phyloP scores from a whole-genome alignment of 2,797 vertebrate species.

The Enteromius argenteus region DNA sequence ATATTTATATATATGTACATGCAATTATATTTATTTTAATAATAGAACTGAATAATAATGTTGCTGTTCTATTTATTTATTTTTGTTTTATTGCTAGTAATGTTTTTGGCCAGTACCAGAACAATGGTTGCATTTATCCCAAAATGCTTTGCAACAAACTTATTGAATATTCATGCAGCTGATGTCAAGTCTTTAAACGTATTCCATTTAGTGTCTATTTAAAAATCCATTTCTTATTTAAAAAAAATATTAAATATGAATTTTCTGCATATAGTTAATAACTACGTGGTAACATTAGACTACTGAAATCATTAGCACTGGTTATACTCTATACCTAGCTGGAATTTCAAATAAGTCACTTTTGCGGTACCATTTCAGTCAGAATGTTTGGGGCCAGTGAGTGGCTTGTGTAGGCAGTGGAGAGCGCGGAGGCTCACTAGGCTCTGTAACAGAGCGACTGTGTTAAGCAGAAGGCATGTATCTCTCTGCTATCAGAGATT shows the following conservation, averaged over 20 bases:
- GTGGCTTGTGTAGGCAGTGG: neutral
- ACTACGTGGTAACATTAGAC: neutral
- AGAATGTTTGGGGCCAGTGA: neutral
- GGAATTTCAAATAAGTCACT: neutral
- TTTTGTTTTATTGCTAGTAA: no score
- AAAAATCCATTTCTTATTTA: no score
- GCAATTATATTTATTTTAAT: no score
- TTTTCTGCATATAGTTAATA: neutral
- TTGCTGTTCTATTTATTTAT: no score
- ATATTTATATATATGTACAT: no score
- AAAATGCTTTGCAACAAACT: no score
- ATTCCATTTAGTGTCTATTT: no score
- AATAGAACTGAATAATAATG: no score
- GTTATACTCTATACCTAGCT: neutral
- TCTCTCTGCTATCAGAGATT: slow-evolving; percentile 11
- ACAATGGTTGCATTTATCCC: no score
- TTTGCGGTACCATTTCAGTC: neutral
- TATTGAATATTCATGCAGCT: neutral
- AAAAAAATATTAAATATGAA: neutral
- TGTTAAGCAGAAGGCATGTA: slow-evolving; percentile 13
- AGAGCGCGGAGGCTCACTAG: neutral
- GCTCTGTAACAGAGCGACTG: neutral
- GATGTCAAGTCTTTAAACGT: neutral
- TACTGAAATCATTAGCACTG: neutral
- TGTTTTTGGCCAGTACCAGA: no score